A percentile compares a stretch with the other conserved stretches of the same genome.
These are phyloP conservation scores for Stictocephala bisonia DNA, from an alignment of 2,888 invertebrate genomes.

Conservation along the genomic window DNA sequence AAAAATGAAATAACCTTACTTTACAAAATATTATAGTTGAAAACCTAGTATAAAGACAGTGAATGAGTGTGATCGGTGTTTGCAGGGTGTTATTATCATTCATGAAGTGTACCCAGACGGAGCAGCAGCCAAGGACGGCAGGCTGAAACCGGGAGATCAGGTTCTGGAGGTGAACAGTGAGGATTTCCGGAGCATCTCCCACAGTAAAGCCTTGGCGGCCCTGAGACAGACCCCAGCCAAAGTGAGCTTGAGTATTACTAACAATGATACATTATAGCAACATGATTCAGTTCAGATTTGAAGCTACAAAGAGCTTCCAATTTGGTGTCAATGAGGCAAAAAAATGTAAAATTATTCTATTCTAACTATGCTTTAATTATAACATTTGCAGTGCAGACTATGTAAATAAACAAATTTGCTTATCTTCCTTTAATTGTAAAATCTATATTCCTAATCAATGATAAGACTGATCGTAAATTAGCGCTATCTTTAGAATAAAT, in stretches of 20 bases:
- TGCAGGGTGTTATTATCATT: conserved; percentile 88
- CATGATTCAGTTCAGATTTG: background rate
- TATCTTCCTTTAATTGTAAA: no score
- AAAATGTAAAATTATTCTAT: no score
- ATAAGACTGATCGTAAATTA: no score
- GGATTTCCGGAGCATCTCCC: conserved; percentile 83
- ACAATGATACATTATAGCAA: no score
- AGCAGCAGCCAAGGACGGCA: conserved; percentile 89
- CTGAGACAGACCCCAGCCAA: conserved; percentile 86
- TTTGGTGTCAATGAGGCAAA: background rate
- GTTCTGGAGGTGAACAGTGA: conserved; percentile 88
- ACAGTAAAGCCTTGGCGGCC: conserved; percentile 83
- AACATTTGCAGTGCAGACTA: no score
- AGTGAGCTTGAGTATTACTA: conserved; percentile 63
- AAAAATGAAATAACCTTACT: no score
- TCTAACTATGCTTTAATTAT: no score
- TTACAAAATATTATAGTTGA: no score
- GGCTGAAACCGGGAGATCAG: conserved; percentile 92
- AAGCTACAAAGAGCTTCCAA: background rate
- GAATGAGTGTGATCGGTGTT: conserved; percentile 2
- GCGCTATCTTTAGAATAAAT: no score
- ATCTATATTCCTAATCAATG: no score
- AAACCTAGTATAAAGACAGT: background rate
- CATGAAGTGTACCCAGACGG: conserved; percentile 95
- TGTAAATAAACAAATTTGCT: no score